Base-by-base conservation (phyloP, 2,888 invertebrate species). In the Pecten maximus region DNA sequence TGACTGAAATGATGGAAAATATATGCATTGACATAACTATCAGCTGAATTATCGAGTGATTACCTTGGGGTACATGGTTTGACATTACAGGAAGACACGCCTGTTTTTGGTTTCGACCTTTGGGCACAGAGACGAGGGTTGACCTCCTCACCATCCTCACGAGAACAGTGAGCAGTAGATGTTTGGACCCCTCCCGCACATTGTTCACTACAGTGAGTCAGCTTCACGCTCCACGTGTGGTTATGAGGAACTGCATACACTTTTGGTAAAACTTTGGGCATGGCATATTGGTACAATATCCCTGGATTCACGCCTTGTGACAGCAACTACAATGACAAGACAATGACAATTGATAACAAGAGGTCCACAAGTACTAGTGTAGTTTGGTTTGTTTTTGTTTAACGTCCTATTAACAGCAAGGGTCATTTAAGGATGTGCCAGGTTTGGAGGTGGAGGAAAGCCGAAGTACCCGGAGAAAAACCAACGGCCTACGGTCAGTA, bases 141-240 rank as follows among this genome's bases (percentile, higher is more conserved):
- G 28, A 95, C 95, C 90, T 94, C 94, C 88, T 93, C 94, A 23
- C 92, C 92, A 40, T 93, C 93, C 54, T 93, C 93, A 87, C 94
- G 92, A 91, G 94, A 93, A 90, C 96, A 95, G 86, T 95, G 94
- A 10, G 94, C 94, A 23, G 93, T 90, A 0, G 94, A 93, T 44
- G 92, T 91, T 91, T 94, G 94, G 40, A 93, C 92, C 74, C 96
- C 99, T 97, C 98, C 98, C 28, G 99, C 99, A 96, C 99, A 99
- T 15, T 98, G 97, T n/a, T 98, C 98, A 94, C 98, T 98, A 97
- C 99, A 99, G 0, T 98, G 97, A 0, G 98, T 98, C 16, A 88
- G 88, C 39, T 88, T 50, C 54, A 89, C 44, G 39, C 89, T 90
- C 23, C 92, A 91, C 0, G 88, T 91, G 86, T 91, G 90, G 87